Base-by-base conservation (phyloP, 2,113 vertebrate genomes). In the Calyptomena viridis region DNA sequence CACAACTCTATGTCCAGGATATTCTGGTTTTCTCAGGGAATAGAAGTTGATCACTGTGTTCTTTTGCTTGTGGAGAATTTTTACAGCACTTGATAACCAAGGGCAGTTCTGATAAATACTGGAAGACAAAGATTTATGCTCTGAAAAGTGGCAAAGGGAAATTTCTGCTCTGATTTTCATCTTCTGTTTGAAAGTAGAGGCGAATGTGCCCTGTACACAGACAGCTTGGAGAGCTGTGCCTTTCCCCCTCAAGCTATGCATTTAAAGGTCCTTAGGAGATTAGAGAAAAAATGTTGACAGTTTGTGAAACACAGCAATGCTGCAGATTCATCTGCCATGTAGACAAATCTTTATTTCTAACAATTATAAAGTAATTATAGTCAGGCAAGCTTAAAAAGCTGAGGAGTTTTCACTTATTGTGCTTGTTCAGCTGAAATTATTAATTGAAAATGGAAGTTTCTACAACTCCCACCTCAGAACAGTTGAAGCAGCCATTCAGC, bases 401-500 rank as follows among this genome's bases (percentile, higher is more conserved):
- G 27, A 33, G n/a, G 73, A 83, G 71, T 67, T 95, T 60, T 92
- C 50, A 21, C 62, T 79, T 90, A 95, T 90, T 87, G 68, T 83
- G 78, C 72, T 58, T 64, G 56, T 72, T 97, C 93, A 96, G 90
- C 92, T 91, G 79, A 97, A 97, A 93, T 84, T 93, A 93, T 89
- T 95, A 95, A 96, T 95, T 97, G 91, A 94, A 96, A 95, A 83
- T 55, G 85, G 93, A 95, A 96, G 85, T 96, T 97, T n/a, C 14
- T 64, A 52, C 39, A 71, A 47, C 31, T 82, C 75, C 66, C 37
- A 67, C 76, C 79, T 84, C 30, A 0, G 75, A 73, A 93, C 75
- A 40, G 74, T 84, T n/a, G 33, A 80, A 84, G 63, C 68, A 86
- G 25, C 56, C 33, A 1, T 49, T 82, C 60, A 55, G 66, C 30